Conservation (phyloP, 1,140 invertebrate genomes). For the Lucilia cuprina region DNA sequence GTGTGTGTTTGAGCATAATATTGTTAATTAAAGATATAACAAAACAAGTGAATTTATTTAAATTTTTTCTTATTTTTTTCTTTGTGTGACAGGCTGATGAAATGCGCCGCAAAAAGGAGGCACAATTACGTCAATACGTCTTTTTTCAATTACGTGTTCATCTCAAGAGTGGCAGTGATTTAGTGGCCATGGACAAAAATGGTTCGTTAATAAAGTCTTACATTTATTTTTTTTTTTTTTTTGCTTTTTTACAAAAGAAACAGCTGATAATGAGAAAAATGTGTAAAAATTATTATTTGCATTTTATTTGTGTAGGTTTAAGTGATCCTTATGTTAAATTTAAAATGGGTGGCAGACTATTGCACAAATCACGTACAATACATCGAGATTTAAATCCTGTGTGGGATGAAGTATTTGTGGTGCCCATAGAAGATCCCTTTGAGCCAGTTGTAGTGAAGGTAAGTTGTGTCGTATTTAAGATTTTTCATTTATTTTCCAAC, state of each 20-base stretch:
- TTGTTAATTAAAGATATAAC: too few species aligned
- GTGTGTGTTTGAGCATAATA: constrained; percentile 40
- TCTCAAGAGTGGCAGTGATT: constrained; percentile 84
- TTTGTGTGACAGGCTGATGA: constrained; percentile 65
- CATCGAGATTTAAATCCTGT: constrained; percentile 88
- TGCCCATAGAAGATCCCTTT: constrained; percentile 94
- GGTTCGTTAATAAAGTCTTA: constrained; percentile 67
- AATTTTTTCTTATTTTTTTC: background rate
- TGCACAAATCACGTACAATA: constrained; percentile 94
- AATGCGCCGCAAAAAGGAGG: constrained; percentile 70
- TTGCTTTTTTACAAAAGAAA: background rate
- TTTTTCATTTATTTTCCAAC: too few species aligned
- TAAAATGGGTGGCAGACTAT: constrained; percentile 84
- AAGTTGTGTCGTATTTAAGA: constrained; percentile 48
- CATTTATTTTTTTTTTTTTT: background rate
- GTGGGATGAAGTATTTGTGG: constrained; percentile 96
- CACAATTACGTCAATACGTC: constrained; percentile 79
- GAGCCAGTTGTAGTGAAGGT: constrained; percentile 87
- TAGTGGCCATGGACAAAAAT: constrained; percentile 93
- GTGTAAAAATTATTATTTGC: background rate
- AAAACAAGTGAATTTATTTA: too few species aligned
- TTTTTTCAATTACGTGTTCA: constrained; percentile 91
- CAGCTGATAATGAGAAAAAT: constrained; percentile 51
- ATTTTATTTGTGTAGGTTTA: constrained; percentile 71
- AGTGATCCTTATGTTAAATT: constrained; percentile 99